Conservation (phyloP, 2,113 vertebrate genomes). For the Coregonus clupeaformis region DNA sequence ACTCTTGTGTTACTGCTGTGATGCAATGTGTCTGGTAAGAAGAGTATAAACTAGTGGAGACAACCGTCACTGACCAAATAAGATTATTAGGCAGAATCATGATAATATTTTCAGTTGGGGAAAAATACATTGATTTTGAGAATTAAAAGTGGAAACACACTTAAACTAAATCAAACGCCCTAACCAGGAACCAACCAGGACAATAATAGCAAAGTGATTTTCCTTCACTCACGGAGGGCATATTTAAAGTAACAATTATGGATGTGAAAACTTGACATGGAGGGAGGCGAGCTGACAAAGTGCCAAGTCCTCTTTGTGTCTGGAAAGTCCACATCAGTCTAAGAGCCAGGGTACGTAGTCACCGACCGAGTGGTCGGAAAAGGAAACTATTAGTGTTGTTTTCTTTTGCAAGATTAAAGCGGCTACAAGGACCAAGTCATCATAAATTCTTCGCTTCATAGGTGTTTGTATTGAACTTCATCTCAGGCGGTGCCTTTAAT, state of each 20-base stretch:
- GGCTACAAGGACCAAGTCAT: conserved; percentile 74
- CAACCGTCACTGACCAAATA: background rate
- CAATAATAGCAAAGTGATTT: conserved; percentile 72
- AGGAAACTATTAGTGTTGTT: conserved; percentile 86
- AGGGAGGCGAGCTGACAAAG: conserved; percentile 77
- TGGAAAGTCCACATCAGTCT: conserved; percentile 80
- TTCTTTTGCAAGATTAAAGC: conserved; percentile 84
- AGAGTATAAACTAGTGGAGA: conserved; percentile 1
- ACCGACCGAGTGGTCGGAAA: conserved; percentile 78
- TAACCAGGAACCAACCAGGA: conserved; percentile 27
- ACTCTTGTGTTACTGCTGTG: background rate
- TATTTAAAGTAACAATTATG: conserved; percentile 76
- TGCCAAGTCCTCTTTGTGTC: conserved; percentile 82
- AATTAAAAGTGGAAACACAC: background rate
- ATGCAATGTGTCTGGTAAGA: background rate
- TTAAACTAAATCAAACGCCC: background rate
- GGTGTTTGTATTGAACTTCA: conserved; percentile 62
- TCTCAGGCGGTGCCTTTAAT: conserved; percentile 33
- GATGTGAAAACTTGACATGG: conserved; percentile 77
- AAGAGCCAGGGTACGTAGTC: conserved; percentile 74
- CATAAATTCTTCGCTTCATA: conserved; percentile 80
- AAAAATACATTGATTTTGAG: too few species aligned
- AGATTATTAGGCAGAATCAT: background rate
- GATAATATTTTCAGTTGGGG: too few species aligned
- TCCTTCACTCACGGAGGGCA: conserved; percentile 60